Evolutionary conservation across 2,888 invertebrate species (phyloP), one percentile per base, ranked within the genome.

Genomic region (Trichopoda pennipes): DNA sequence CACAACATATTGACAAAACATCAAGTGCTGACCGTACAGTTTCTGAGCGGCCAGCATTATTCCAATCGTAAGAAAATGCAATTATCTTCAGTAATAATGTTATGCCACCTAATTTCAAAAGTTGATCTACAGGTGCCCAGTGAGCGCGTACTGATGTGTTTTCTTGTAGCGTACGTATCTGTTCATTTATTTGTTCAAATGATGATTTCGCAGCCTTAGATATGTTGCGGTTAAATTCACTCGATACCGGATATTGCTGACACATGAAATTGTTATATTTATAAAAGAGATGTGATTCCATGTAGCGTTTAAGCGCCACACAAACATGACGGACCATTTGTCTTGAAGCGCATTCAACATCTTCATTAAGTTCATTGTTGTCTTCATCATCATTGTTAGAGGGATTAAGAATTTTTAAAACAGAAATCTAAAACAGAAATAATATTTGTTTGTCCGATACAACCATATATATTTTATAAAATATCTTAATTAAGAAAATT

Each of bases 271-370:
- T 94, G 84, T 95, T 95, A n/a, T 95, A 94, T 91, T 95, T 95
- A 69, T 94, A 92, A 86, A 94, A 94, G 68, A 99, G 92, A 90
- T 99, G 99, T 0, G 97, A 96, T 89, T 98, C 97, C 90, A 98
- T 94, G 87, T 99, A 99, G 86, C 96, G 94, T 87, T 97, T 95
- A 2, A 98, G 93, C 0, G 98, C 96, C 9, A 96, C 95, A 87
- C 96, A 96, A 0, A 98, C 98, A 89, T 98, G 98, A 0, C 98
- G 92, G 0, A 98, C 96, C 70, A 97, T 95, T 92, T 98, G 98
- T 0, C 97, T 91, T 23, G 96, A 96, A 3, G 97, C 96, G 89
- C 96, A 97, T 80, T 97, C 95, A 90, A 96, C 96, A 89, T 98
- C 98, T 86, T 98, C 98, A 38, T 94, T 94, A 49, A 95, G 88